Conservation (phyloP, 1,140 invertebrate genomes). For the Riptortus pedestris region DNA sequence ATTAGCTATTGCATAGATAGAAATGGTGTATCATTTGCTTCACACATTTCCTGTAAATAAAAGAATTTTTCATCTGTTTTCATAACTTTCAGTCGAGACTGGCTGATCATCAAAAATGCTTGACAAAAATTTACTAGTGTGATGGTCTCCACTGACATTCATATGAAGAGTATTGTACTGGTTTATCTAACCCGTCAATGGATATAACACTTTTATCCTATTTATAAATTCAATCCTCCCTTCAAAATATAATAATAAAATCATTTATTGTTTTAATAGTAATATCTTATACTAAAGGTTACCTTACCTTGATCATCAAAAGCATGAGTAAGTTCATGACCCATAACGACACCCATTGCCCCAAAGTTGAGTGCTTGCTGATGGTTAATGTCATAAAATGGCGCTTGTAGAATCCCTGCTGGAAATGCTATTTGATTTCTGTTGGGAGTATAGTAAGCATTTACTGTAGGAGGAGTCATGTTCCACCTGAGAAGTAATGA, state of each 20-base stretch:
- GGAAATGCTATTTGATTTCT: slow-evolving; percentile 97
- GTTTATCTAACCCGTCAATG: no score
- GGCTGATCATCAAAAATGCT: no score
- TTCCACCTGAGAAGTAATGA: slow-evolving; percentile 60
- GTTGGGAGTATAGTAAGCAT: slow-evolving; percentile 96
- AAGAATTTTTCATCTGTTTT: no score
- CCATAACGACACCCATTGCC: slow-evolving; percentile 92
- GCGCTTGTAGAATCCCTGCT: slow-evolving; percentile 86
- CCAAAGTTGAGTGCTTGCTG: slow-evolving; percentile 88
- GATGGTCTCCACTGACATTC: no score
- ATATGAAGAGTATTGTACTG: no score
- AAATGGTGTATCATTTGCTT: no score
- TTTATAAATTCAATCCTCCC: no score
- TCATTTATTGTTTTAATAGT: neutral
- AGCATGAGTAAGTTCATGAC: slow-evolving; percentile 87
- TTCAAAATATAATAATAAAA: neutral
- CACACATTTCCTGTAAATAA: no score
- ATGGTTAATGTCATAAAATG: slow-evolving; percentile 84
- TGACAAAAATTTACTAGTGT: no score
- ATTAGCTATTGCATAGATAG: no score
- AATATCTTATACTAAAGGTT: neutral
- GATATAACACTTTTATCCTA: no score
- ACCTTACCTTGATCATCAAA: slow-evolving; percentile 84
- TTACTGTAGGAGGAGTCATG: slow-evolving; percentile 92
- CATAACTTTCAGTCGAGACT: no score